Percentiles rank a stretch among this genome's conserved stretches.
Conservation (phyloP, 2,888 invertebrate species). For the Selenia dentaria region DNA sequence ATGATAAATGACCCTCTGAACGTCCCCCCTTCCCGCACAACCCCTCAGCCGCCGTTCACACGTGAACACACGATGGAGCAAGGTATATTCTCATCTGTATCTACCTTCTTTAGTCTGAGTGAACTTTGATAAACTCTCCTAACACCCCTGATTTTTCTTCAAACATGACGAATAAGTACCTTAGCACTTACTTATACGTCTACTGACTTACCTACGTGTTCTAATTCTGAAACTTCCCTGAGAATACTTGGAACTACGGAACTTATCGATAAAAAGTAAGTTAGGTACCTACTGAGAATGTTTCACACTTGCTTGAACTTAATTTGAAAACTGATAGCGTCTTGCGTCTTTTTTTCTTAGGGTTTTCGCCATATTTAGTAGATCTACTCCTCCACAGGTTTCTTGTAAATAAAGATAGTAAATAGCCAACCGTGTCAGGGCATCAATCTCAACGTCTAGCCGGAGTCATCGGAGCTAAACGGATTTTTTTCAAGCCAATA, state of each 20-base stretch:
- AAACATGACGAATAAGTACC: no score
- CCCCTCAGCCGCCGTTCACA: slow-evolving; percentile 61
- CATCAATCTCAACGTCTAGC: slow-evolving; percentile 80
- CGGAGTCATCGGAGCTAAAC: slow-evolving; percentile 79
- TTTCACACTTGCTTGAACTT: no score
- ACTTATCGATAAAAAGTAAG: no score
- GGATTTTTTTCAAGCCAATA: slow-evolving; percentile 82
- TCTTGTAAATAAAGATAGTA: slow-evolving; percentile 58
- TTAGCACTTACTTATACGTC: no score
- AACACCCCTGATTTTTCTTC: not conserved
- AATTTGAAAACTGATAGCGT: no score
- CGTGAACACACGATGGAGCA: slow-evolving; percentile 73
- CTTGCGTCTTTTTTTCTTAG: no score
- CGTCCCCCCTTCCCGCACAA: slow-evolving; percentile 47
- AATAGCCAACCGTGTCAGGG: slow-evolving; percentile 58
- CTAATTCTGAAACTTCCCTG: no score
- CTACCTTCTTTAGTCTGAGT: slow-evolving; percentile 62
- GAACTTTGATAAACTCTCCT: slow-evolving; percentile 63
- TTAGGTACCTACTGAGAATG: no score
- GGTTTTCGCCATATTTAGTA: no score
- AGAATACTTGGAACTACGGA: no score
- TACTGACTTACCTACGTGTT: no score
- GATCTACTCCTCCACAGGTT: slow-evolving; percentile 23
- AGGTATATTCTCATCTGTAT: slow-evolving; percentile 60
- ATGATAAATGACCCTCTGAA: slow-evolving; percentile 84